Base-by-base conservation (phyloP, 2,113 vertebrate species). In the Megaceryle maxima region DNA sequence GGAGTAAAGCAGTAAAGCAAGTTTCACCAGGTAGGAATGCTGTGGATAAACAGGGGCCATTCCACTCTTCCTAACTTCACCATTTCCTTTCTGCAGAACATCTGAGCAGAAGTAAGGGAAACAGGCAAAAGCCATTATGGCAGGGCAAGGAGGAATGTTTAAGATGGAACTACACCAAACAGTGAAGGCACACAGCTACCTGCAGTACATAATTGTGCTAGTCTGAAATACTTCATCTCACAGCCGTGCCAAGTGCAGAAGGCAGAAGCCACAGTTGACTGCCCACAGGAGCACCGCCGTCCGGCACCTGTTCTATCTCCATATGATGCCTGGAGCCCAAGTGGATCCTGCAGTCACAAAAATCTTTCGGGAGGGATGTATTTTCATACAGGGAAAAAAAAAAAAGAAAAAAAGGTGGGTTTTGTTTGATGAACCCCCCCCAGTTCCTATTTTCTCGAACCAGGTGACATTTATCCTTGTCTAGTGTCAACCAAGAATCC, bases 181-280 rank as follows among this genome's bases (percentile, higher is more conserved):
- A 16, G 44, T 6, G 51, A 72, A 37, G 87, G 46, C 5, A 4
- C n/a, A 35, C 1, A 5, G 66, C n/a, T 76, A 31, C 57, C 44
- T n/a, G 67, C 28, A 50, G 69, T 13, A 59, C 0, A 0, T 1
- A 53, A 20, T 2, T 5, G 55, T 35, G 82, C 53, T 35, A 69
- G 48, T 2, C 19, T 2, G 1, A 76, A 76, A 76, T 16, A 66
- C 48, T 60, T 78, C 44, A 11, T 20, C 37, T n/a, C 10, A 1
- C 0, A 6, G 66, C 79, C 0, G 1, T 76, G 94, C 78, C 76
- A 57, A 46, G 72, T 0, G 24, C 86, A 92, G 86, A 12, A 19
- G 7, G 87, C 81, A 73, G 57, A 35, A 85, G 78, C 60, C 5
- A 17, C 37, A 46, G 55, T 6, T 8, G 3, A 44, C 56, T 57